A percentile compares a stretch with the other conserved stretches of the same genome.
Evolutionary conservation across 2,888 invertebrate species (phyloP).

Genomic region (Caenorhabditis auriculariae): DNA sequence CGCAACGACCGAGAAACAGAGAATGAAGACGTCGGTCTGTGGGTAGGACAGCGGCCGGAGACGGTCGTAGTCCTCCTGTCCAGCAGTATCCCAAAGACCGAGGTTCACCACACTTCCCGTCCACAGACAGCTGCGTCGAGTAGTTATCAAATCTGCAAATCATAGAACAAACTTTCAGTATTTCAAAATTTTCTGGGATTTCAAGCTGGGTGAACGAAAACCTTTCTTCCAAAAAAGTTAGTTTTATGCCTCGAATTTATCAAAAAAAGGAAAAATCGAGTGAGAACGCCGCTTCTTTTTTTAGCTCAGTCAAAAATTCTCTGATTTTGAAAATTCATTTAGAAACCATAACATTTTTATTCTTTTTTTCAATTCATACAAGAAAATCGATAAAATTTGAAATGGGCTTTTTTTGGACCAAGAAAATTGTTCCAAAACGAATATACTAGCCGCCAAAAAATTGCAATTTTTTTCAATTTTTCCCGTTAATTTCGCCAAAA

Average conservation of each 20-base stretch:
- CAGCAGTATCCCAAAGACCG: conserved; percentile 97
- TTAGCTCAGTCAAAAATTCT: too few relatives aligned
- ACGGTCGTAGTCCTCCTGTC: conserved; percentile 83
- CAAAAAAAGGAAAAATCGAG: too few relatives aligned
- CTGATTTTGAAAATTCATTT: too few relatives aligned
- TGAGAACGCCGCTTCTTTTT: too few relatives aligned
- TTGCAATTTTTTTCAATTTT: conserved; percentile 3
- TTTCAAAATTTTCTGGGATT: not conserved
- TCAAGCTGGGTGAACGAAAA: too few relatives aligned
- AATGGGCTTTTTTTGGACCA: too few relatives aligned
- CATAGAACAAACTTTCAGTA: not conserved
- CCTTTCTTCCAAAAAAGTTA: too few relatives aligned
- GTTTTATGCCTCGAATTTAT: too few relatives aligned
- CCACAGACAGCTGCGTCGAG: conserved; percentile 96
- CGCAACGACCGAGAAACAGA: conserved; percentile 98
- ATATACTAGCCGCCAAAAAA: conserved; percentile 1
- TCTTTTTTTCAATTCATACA: too few relatives aligned
- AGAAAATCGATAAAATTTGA: too few relatives aligned
- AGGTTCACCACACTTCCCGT: conserved; percentile 93
- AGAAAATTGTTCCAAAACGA: too few relatives aligned
- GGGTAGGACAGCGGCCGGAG: conserved; percentile 93
- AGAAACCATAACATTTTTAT: too few relatives aligned
- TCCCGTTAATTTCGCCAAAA: not conserved
- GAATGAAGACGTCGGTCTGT: conserved; percentile 96
- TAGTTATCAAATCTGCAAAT: conserved; percentile 89